These are phyloP conservation scores for Nomada ruficornis DNA, from an alignment of 2,888 invertebrate species.

Conservation along the genomic window DNA sequence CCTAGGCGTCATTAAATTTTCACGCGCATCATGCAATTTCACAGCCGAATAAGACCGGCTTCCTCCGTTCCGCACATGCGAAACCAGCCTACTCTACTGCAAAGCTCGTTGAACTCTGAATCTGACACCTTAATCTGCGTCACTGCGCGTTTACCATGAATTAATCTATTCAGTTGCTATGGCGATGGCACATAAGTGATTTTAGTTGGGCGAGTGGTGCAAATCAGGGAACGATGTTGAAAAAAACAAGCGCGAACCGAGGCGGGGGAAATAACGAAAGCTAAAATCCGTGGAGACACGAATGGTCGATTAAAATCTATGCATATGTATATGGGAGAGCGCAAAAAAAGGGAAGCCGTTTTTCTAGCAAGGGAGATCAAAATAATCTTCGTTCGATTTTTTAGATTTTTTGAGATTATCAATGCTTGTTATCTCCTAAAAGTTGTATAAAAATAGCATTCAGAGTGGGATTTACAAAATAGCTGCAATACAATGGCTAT, in stretches of 20 bases:
- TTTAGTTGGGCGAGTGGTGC: neutral
- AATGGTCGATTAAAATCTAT: neutral
- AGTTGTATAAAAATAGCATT: too few species aligned
- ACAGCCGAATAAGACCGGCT: constrained; percentile 17
- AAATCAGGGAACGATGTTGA: neutral
- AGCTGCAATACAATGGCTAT: too few species aligned
- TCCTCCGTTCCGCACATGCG: neutral
- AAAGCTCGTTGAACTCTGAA: constrained; percentile 34
- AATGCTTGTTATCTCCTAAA: too few species aligned
- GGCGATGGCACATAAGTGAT: constrained; percentile 5
- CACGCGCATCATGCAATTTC: constrained; percentile 37
- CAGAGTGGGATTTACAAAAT: too few species aligned
- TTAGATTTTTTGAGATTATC: too few species aligned
- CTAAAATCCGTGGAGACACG: neutral
- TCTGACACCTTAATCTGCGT: constrained; percentile 38
- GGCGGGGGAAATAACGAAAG: neutral
- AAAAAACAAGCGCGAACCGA: neutral
- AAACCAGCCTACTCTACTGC: neutral
- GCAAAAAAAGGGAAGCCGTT: too few species aligned
- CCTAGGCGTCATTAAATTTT: constrained; percentile 18
- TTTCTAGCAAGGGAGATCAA: too few species aligned
- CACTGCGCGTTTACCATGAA: constrained; percentile 23
- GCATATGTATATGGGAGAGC: too few species aligned
- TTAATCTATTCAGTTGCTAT: constrained; percentile 50
- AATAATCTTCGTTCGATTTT: too few species aligned